Conservation (phyloP, 2,888 invertebrate genomes). For the Crioceris asparagi region DNA sequence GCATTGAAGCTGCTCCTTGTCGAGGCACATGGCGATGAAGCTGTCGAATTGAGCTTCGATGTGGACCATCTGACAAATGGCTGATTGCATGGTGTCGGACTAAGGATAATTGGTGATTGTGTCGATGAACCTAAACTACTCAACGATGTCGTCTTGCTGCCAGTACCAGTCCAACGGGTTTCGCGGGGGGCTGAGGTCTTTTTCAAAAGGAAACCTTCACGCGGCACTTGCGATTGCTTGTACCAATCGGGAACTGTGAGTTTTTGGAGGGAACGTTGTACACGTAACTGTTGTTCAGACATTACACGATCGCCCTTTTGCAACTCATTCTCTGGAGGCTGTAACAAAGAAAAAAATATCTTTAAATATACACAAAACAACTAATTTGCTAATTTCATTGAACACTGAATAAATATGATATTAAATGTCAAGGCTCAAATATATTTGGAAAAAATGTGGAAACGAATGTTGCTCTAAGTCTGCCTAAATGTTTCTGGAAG, state of each 20-base stretch:
- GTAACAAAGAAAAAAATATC: constrained; percentile 35
- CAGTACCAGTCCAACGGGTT: constrained; percentile 42
- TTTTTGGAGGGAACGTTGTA: constrained; percentile 86
- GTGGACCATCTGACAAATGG: constrained; percentile 38
- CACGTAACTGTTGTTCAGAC: constrained; percentile 88
- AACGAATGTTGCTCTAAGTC: too few relatives aligned
- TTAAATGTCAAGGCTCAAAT: too few relatives aligned
- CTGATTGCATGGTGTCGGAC: constrained; percentile 34
- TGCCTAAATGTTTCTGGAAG: too few relatives aligned
- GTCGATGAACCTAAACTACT: constrained; percentile 53
- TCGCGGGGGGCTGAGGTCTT: constrained; percentile 43
- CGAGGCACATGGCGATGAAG: constrained; percentile 63
- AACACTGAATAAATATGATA: too few relatives aligned
- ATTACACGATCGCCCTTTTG: constrained; percentile 79
- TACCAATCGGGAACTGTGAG: constrained; percentile 95
- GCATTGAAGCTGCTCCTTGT: constrained; percentile 61
- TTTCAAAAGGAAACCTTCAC: constrained; percentile 71
- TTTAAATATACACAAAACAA: too few relatives aligned
- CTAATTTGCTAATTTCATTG: too few relatives aligned
- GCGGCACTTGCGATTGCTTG: constrained; percentile 58
- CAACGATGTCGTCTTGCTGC: constrained; percentile 76
- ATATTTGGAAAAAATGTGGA: too few relatives aligned
- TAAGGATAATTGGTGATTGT: constrained; percentile 34
- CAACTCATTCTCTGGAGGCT: constrained; percentile 92
- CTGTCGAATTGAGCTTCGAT: constrained; percentile 61